Evolutionary conservation across 2,888 invertebrate genomes (phyloP).

Genomic region (Romanomermis culicivorax): DNA sequence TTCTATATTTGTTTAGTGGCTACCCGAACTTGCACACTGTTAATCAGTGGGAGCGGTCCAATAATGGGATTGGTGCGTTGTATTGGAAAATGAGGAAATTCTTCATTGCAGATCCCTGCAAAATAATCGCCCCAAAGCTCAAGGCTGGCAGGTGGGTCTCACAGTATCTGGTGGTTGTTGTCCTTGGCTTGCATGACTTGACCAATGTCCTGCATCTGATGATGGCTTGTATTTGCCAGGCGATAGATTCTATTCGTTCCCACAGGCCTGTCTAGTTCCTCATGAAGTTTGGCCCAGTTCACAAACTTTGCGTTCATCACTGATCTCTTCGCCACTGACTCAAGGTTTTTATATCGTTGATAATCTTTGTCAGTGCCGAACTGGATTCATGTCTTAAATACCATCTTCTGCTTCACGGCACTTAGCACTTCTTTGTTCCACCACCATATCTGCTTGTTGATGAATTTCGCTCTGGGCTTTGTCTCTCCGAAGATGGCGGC

Average conservation of each 20-base stretch:
- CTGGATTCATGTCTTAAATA: background rate
- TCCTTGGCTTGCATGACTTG: background rate
- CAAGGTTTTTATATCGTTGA: too few relatives aligned
- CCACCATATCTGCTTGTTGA: background rate
- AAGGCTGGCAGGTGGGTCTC: background rate
- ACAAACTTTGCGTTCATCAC: background rate
- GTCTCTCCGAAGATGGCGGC: background rate
- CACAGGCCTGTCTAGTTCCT: background rate
- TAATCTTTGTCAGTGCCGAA: too few relatives aligned
- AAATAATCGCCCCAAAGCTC: constrained; percentile 1
- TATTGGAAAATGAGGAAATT: constrained; percentile 3
- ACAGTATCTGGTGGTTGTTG: background rate
- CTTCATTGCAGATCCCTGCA: background rate
- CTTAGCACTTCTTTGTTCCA: background rate
- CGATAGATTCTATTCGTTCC: background rate
- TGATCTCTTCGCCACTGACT: too few relatives aligned
- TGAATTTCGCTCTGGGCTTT: background rate
- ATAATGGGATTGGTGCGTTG: background rate
- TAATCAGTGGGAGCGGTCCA: constrained; percentile 1
- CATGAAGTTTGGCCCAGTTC: background rate
- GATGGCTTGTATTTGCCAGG: background rate
- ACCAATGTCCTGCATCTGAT: background rate
- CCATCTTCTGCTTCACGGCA: background rate
- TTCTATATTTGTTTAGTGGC: constrained; percentile 3
- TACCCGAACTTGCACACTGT: background rate